phyloP scores from a whole-genome alignment of 2,888 invertebrate species.

The Pyrocoelia pectoralis region DNA sequence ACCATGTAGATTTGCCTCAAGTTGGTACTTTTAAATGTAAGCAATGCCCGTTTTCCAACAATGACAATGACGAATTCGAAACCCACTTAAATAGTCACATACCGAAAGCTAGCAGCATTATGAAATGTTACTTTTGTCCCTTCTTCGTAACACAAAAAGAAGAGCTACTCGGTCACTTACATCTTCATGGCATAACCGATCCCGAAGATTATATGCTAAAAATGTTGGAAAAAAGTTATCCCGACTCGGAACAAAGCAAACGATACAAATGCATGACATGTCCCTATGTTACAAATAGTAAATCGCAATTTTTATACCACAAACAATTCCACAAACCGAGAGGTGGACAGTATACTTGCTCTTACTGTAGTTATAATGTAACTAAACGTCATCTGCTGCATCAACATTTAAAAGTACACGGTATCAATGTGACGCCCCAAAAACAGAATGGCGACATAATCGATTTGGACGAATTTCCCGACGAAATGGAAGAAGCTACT shows the following conservation, averaged over 20 bases:
- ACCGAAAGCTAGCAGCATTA: constrained; percentile 71
- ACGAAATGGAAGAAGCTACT: constrained; percentile 53
- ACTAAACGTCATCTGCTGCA: constrained; percentile 82
- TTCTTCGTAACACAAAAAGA: constrained; percentile 77
- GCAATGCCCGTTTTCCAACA: constrained; percentile 76
- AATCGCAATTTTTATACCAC: constrained; percentile 86
- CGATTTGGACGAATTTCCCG: constrained; percentile 51
- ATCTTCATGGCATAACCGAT: constrained; percentile 69
- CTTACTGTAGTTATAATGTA: constrained; percentile 83
- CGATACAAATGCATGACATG: constrained; percentile 82
- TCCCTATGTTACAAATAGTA: constrained; percentile 86
- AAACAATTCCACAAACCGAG: constrained; percentile 83
- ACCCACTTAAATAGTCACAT: constrained; percentile 76
- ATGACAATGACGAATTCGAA: constrained; percentile 66
- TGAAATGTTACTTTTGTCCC: constrained; percentile 83
- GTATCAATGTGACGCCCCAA: constrained; percentile 64
- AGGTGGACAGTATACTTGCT: constrained; percentile 81
- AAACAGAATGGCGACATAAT: constrained; percentile 56
- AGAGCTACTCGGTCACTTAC: constrained; percentile 73
- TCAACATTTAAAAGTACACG: constrained; percentile 82
- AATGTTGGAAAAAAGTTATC: constrained; percentile 50
- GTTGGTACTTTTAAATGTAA: constrained; percentile 64
- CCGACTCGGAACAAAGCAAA: constrained; percentile 61
- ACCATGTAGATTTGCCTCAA: constrained; percentile 56
- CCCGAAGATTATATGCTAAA: constrained; percentile 66